Percentiles rank a stretch among this genome's conserved stretches.
Conservation (phyloP, 1,140 invertebrate genomes). For the Drosophila sproati region DNA sequence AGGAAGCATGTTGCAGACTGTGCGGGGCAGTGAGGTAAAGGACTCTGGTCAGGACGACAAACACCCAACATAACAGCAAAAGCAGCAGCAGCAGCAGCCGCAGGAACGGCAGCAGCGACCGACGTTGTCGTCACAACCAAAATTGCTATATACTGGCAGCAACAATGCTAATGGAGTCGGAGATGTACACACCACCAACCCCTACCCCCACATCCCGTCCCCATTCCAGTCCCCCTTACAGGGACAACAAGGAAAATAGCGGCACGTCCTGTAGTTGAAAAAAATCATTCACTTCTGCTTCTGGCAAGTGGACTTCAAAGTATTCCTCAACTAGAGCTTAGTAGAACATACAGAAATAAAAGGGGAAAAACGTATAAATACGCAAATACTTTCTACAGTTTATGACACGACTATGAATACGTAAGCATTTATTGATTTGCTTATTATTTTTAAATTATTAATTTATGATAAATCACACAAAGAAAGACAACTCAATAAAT, state of each 20-base stretch:
- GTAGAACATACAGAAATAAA: no score
- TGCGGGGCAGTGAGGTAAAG: conserved; percentile 1
- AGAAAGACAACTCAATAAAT: no score
- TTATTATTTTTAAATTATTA: no score
- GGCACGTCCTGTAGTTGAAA: not conserved
- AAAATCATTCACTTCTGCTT: conserved; percentile 28
- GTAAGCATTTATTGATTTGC: no score
- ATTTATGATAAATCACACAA: no score
- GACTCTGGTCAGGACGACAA: conserved; percentile 23
- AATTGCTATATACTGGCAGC: conserved; percentile 57
- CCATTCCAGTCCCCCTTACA: no score
- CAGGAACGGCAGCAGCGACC: not conserved
- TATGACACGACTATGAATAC: no score
- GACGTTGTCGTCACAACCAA: conserved; percentile 7
- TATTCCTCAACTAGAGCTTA: not conserved
- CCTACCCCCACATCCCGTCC: not conserved
- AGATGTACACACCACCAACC: not conserved
- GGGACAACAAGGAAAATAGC: no score
- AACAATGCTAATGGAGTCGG: conserved; percentile 6
- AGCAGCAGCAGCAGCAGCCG: not conserved
- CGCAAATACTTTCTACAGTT: no score
- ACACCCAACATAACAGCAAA: not conserved
- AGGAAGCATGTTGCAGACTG: conserved; percentile 7
- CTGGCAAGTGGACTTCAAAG: not conserved
- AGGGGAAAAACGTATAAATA: no score